phyloP scores from a whole-genome alignment of 2,113 vertebrate species.

The Acrocephalus arundinaceus region DNA sequence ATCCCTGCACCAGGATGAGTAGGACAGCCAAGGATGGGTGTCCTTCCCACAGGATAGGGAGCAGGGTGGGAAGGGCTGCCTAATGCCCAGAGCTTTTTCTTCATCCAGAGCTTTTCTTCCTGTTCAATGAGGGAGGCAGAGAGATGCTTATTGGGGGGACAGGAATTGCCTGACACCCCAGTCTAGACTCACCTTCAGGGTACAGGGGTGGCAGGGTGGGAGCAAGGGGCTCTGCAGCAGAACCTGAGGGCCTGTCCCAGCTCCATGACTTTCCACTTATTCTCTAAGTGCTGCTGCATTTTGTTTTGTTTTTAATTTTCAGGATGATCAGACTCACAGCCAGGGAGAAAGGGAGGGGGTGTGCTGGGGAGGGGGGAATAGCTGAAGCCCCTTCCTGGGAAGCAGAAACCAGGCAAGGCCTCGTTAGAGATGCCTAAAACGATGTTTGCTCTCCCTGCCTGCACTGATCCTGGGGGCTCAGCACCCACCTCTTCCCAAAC shows the following conservation, averaged over 20 bases:
- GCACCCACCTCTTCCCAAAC: not conserved
- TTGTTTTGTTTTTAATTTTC: slow-evolving; percentile 67
- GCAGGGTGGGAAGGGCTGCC: not conserved
- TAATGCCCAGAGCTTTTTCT: not conserved
- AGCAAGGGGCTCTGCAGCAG: fast-evolving
- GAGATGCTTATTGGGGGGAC: not conserved
- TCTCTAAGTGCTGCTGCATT: not conserved
- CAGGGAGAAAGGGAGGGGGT: not conserved
- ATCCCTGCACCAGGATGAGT: not conserved
- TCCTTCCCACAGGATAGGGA: not conserved
- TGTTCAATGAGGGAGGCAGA: fast-evolving
- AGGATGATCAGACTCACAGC: slow-evolving; percentile 68
- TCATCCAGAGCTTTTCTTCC: not conserved
- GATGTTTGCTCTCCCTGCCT: not conserved
- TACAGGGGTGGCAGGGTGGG: not conserved
- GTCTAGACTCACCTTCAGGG: not conserved
- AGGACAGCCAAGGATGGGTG: not conserved
- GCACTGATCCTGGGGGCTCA: not conserved
- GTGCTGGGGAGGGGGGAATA: not conserved
- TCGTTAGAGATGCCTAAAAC: not conserved
- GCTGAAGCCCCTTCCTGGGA: not conserved
- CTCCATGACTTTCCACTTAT: not conserved
- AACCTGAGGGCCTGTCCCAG: not conserved
- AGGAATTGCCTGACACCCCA: not conserved
- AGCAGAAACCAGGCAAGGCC: not conserved